Evolutionary conservation across 23 tunicate genomes (phyloP).

Genomic region (Ciona savignyi): DNA sequence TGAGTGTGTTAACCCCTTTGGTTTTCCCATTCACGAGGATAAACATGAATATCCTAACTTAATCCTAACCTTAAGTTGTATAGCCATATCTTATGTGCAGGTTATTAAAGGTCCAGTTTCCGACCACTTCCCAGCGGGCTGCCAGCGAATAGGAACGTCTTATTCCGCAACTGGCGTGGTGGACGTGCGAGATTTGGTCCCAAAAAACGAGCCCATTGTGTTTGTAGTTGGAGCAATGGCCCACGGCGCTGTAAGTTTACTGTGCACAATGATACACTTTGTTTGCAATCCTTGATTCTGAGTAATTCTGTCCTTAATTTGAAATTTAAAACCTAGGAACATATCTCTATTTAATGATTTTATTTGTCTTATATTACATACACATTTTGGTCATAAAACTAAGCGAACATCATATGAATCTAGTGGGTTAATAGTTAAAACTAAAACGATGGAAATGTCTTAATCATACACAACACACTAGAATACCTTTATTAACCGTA

Average conservation of each 20-base stretch:
- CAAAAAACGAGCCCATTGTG: slow-evolving; percentile 55
- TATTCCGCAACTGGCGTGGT: slow-evolving; percentile 45
- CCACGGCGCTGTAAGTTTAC: slow-evolving; percentile 63
- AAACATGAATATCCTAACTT: too few species aligned
- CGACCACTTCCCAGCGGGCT: slow-evolving; percentile 90
- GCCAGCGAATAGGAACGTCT: slow-evolving; percentile 68
- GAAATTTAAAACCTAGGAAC: not conserved
- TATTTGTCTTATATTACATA: not conserved
- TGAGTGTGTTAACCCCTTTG: too few species aligned
- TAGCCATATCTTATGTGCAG: not conserved
- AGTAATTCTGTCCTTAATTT: not conserved
- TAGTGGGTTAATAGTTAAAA: too few species aligned
- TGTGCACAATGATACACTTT: not conserved
- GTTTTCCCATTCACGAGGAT: too few species aligned
- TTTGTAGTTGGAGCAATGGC: slow-evolving; percentile 99
- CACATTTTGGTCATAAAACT: too few species aligned
- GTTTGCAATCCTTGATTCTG: not conserved
- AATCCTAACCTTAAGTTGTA: too few species aligned
- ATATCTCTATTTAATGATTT: not conserved
- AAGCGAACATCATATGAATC: too few species aligned
- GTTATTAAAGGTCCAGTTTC: slow-evolving; percentile 97
- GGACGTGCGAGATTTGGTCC: slow-evolving; percentile 39
- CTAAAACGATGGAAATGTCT: too few species aligned
- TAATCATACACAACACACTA: too few species aligned
- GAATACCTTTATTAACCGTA: too few species aligned